Base-by-base conservation (phyloP, 2,888 invertebrate species). In the Aleiodes testaceus region DNA sequence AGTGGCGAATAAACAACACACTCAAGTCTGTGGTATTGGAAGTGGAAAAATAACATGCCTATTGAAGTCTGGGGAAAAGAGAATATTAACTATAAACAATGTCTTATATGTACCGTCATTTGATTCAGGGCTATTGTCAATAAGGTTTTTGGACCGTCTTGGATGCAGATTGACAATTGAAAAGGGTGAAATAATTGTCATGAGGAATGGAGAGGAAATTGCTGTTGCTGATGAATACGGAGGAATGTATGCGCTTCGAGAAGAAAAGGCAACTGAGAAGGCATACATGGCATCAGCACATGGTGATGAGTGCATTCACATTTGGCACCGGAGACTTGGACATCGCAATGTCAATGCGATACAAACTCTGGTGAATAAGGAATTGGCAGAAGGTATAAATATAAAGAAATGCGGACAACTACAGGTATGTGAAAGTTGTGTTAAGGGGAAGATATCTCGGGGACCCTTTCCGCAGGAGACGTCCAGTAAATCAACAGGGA, bases 271-370 rank as follows among this genome's bases (percentile, higher is more conserved):
- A n/a, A 7, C 5, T 6, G 26, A 65, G 2, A 11, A 22, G 18
- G 49, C 64, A 12, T 49, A 14, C 26, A 22, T 12, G 20, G 64
- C 47, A 22, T 26, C 64, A 3, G 12, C 22, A 12, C 26, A 65
- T 12, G n/a, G 20, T n/a, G 22, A 14, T 16, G 45, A 69, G 12
- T 75, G 76, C 14, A 55, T 71, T 50, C 74, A 73, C 12, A 20
- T 45, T 1, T 74, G 72, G 74, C 76, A 77, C 18, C 52, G 72
- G 3, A 68, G 66, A 6, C 59, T 77, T 12, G 74, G 73, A 5
- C 75, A 77, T 68, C 59, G 72, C 9, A 47, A 74, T 22, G 22
- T 42, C 1, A 69, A 71, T 6, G 72, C 70, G 2, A 71, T 74
- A 36, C 42, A 55, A 18, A 42, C 53, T 14, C 49, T 74, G 7